Conservation (phyloP, 2,888 invertebrate genomes). For the Ophioninae sp. region DNA sequence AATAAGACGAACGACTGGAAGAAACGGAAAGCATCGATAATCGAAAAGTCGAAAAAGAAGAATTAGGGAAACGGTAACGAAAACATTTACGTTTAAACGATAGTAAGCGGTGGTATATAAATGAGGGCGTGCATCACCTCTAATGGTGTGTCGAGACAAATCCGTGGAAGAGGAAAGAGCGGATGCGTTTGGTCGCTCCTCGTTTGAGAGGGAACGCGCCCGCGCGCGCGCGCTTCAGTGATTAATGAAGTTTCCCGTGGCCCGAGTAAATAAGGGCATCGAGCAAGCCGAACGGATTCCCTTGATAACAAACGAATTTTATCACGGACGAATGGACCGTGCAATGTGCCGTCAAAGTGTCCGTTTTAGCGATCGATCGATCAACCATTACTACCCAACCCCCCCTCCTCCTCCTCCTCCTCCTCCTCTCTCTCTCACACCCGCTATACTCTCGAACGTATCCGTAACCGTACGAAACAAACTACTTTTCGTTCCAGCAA, state of each 20-base stretch:
- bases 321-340: constrained; percentile 44
- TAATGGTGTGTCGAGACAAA: not conserved
- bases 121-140: not conserved
- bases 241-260: constrained; percentile 39
- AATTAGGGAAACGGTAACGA: not conserved
- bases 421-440: too few species aligned
- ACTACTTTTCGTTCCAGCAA: constrained; percentile 82
- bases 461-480: constrained; percentile 20
- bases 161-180: not conserved
- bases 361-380: constrained; percentile 48
- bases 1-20: too few species aligned
- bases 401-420: not conserved
- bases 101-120: not conserved
- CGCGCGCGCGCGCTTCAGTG: constrained; percentile 14
- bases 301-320: constrained; percentile 48
- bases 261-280: constrained; percentile 31
- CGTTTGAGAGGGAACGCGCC: not conserved
- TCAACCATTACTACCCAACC: not conserved
- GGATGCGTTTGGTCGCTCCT: not conserved
- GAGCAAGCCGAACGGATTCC: constrained; percentile 33
- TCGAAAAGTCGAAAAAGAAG: not conserved
- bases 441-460: not conserved
- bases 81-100: not conserved
- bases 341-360: constrained; percentile 44
- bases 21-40: not conserved